Evolutionary conservation across 2,113 vertebrate genomes (phyloP), one percentile per base, ranked within the genome.

Genomic region (Phaethornis superciliosus): DNA sequence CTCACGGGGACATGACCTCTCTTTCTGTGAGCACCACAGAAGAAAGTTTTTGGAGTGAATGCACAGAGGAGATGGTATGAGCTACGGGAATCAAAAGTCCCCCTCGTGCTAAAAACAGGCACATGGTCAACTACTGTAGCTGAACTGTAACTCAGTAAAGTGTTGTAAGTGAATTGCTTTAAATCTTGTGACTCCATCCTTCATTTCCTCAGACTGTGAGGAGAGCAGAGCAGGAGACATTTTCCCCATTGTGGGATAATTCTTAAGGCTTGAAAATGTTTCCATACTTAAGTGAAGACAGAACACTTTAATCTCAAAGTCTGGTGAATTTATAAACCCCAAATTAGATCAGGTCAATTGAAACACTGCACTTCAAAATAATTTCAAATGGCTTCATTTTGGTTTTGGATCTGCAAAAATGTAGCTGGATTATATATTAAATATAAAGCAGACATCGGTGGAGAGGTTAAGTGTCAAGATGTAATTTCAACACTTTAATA

Each of bases 311-410:
- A 92, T 94, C 90, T 93, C 80, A 88, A 90, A 93, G 90, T 23
- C 90, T 95, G 83, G 88, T 93, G 85, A 88, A 88, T 94, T 95
- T 95, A 90, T 86, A 96, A 93, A 93, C 90, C 82, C 64, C 88
- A 86, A 95, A 94, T 96, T 95, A 96, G 92, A 96, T 95, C 95
- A 93, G 88, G 88, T 96, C 95, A 94, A 68, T 81, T 96, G 96
- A 93, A 96, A 95, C 84, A 85, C 64, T 70, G 85, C 51, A 90
- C 59, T 94, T 93, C 71, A 47, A 96, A 93, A 80, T 89, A 87
- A 85, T 90, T 93, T 70, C 46, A 77, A 96, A 88, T 84, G 76
- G 69, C 92, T 96, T 93, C 82, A 83, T 88, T 93, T 95, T 92
- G 28, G 55, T 63, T 88, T 92, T 74, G 40, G 27, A 44, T 78